Percentiles rank a stretch among this genome's conserved stretches.
These are phyloP conservation scores for Paramuricea clavata DNA, from an alignment of 92 coral and sea anemone species.

Conservation along the genomic window DNA sequence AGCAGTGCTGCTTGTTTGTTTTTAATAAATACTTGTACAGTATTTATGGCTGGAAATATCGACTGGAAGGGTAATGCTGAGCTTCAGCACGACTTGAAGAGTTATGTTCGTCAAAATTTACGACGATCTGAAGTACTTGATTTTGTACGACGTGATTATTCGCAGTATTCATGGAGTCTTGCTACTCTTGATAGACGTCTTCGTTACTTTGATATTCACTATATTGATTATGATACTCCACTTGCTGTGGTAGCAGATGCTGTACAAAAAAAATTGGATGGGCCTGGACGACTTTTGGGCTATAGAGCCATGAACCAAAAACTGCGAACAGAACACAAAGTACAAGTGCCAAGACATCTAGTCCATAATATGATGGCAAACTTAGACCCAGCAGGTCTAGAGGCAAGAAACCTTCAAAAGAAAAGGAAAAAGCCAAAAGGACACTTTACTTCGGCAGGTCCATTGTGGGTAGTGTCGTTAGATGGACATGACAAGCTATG, in stretches of 20 bases:
- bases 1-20: too few species aligned
- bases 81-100: not conserved
- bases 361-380: not conserved
- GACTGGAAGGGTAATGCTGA: not conserved
- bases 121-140: slow-evolving; percentile 54
- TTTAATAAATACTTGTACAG: too few species aligned
- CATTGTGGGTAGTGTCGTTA: slow-evolving; percentile 72
- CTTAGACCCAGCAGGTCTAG: slow-evolving; percentile 30
- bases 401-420: slow-evolving; percentile 64
- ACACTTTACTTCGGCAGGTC: slow-evolving; percentile 70
- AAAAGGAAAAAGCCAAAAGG: slow-evolving; percentile 56
- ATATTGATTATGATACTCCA: slow-evolving; percentile 66
- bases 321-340: not conserved
- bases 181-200: slow-evolving; percentile 69
- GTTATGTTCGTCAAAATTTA: slow-evolving; percentile 48
- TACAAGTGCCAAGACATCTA: not conserved
- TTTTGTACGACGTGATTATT: slow-evolving; percentile 59
- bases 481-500: slow-evolving; percentile 74
- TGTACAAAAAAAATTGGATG: not conserved
- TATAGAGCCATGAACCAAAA: not conserved
- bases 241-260: slow-evolving; percentile 58
- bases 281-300: slow-evolving; percentile 61
- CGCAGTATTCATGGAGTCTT: slow-evolving; percentile 67
- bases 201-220: slow-evolving; percentile 64
- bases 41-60: too few species aligned